A percentile compares a stretch with the other conserved stretches of the same genome.
phyloP scores from a whole-genome alignment of 2,113 vertebrate genomes.

The Clarias batrachus region DNA sequence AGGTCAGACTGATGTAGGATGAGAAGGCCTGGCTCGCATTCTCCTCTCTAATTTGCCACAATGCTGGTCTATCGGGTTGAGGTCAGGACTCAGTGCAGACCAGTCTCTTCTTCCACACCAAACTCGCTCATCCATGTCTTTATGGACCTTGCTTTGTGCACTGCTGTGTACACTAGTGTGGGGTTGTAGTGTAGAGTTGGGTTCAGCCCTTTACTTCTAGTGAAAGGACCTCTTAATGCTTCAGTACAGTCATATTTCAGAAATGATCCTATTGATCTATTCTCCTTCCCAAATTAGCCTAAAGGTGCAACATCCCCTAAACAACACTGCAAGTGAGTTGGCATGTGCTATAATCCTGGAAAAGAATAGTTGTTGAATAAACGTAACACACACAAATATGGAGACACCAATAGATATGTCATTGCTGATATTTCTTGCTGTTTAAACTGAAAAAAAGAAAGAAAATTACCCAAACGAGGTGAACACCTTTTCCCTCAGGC shows the following conservation, averaged over 20 bases:
- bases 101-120: too few species aligned
- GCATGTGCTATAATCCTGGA: not conserved
- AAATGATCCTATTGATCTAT: not conserved
- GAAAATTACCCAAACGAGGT: constrained; percentile 64
- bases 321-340: not conserved
- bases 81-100: too few species aligned
- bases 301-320: not conserved
- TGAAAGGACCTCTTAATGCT: too few species aligned
- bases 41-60: too few species aligned
- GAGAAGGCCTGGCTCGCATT: too few species aligned
- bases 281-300: not conserved
- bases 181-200: too few species aligned
- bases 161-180: too few species aligned
- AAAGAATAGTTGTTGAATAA: not conserved
- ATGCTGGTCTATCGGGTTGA: too few species aligned
- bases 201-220: too few species aligned
- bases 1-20: too few species aligned
- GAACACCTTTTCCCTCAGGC: constrained; percentile 67
- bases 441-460: constrained; percentile 1
- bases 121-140: too few species aligned
- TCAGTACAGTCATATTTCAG: not conserved
- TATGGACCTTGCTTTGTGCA: too few species aligned
- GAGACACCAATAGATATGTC: not conserved
- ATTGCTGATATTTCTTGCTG: not conserved
- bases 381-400: not conserved